phyloP scores from a whole-genome alignment of 2,888 invertebrate species.

The Tenthredo livida region DNA sequence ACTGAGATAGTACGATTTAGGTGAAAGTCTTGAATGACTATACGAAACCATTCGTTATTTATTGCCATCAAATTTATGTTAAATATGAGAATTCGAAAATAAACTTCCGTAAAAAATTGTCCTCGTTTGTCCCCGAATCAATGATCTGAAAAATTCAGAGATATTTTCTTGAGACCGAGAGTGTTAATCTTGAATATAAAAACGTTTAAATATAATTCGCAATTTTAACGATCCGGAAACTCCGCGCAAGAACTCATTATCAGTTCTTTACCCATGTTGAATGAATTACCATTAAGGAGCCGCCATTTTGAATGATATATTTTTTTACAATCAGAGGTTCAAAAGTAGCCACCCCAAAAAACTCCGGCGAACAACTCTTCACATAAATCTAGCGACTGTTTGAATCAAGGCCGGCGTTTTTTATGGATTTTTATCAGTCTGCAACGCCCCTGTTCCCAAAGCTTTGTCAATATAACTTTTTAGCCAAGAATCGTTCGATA shows the following conservation, averaged over 20 bases:
- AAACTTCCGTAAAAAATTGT: background rate
- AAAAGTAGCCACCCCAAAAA: background rate
- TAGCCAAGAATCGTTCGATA: background rate
- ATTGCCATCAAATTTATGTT: background rate
- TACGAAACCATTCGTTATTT: background rate
- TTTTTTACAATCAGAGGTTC: background rate
- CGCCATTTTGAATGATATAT: background rate
- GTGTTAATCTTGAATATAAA: background rate
- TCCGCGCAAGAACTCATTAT: background rate
- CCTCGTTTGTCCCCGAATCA: background rate
- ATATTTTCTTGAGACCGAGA: background rate
- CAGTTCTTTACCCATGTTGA: background rate
- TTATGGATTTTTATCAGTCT: background rate
- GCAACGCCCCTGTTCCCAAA: background rate
- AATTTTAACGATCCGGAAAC: background rate
- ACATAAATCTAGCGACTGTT: conserved; percentile 15
- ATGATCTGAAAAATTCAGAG: background rate
- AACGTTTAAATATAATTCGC: background rate
- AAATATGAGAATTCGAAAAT: background rate
- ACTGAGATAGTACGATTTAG: background rate
- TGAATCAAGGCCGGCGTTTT: background rate
- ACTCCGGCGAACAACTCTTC: background rate
- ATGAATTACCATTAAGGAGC: background rate
- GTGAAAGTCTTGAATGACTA: background rate
- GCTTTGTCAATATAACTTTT: background rate